These are phyloP conservation scores for Melanotaenia nigrans DNA, from an alignment of 2,797 vertebrate species.

Conservation along the genomic window DNA sequence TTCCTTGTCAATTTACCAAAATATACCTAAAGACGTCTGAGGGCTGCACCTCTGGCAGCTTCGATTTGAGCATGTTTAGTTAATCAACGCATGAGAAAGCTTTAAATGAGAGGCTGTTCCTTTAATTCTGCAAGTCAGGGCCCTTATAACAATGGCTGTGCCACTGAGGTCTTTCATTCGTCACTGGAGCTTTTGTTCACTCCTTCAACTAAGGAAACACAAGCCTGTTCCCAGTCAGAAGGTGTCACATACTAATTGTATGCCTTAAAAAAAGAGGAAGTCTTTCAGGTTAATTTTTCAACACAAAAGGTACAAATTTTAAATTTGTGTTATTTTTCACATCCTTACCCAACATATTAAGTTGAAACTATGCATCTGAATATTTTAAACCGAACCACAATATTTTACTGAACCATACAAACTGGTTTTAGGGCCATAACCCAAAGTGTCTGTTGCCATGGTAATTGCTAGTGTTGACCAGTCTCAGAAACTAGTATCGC, in stretches of 20 bases:
- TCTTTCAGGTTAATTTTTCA: not conserved
- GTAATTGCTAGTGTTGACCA: too few species aligned
- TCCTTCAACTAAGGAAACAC: not conserved
- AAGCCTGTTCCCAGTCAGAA: not conserved
- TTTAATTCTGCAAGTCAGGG: conserved; percentile 4
- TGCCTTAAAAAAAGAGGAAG: not conserved
- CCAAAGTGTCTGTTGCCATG: not conserved
- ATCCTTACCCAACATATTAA: not conserved
- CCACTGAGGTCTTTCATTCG: not conserved
- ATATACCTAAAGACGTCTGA: conserved; percentile 38
- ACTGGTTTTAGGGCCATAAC: not conserved
- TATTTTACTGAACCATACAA: not conserved
- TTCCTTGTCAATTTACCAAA: conserved; percentile 53
- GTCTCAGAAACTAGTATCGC: too few species aligned
- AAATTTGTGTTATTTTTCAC: not conserved
- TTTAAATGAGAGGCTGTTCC: conserved; percentile 16
- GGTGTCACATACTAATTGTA: not conserved
- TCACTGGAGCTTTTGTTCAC: conserved; percentile 8
- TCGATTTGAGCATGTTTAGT: conserved; percentile 31
- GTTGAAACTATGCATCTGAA: not conserved
- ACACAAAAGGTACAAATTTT: too few species aligned
- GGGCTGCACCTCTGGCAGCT: conserved; percentile 26
- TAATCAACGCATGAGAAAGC: conserved; percentile 12
- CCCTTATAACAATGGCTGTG: not conserved
- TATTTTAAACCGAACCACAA: not conserved